phyloP scores from a whole-genome alignment of 2,888 invertebrate species.

The Cecidostiba fungosa region DNA sequence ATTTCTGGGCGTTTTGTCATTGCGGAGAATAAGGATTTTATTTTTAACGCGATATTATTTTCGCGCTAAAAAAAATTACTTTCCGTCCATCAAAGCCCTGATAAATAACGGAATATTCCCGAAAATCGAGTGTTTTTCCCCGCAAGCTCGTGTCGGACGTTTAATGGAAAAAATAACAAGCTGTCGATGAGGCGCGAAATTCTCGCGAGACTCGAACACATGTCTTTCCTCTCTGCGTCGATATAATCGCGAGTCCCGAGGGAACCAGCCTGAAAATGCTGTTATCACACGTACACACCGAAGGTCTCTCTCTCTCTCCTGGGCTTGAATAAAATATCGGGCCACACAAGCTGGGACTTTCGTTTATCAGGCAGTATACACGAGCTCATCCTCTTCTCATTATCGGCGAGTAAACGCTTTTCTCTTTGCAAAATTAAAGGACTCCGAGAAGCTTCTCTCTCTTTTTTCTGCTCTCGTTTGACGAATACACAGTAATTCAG shows the following conservation, averaged over 20 bases:
- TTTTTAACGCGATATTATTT: neutral
- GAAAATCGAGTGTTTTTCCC: neutral
- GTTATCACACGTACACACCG: neutral
- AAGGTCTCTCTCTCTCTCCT: neutral
- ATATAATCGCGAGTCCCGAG: conserved; percentile 23
- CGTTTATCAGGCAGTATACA: neutral
- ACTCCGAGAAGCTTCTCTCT: neutral
- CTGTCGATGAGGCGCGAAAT: conserved; percentile 17
- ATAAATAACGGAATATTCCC: neutral
- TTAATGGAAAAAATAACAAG: conserved; percentile 43
- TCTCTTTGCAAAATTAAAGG: neutral
- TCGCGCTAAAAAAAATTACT: neutral
- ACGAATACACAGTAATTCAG: neutral
- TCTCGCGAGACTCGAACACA: neutral
- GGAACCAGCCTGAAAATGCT: neutral
- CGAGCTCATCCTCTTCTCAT: neutral
- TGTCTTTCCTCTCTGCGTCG: conserved; percentile 24
- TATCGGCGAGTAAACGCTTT: neutral
- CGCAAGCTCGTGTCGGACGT: neutral
- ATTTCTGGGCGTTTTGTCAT: neutral
- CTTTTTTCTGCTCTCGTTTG: neutral
- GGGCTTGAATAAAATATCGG: conserved; percentile 1
- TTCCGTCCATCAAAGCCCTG: neutral
- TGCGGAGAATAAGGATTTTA: neutral
- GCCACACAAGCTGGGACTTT: neutral